Base-by-base conservation (phyloP, 2,797 vertebrate species). In the Spea hammondii region DNA sequence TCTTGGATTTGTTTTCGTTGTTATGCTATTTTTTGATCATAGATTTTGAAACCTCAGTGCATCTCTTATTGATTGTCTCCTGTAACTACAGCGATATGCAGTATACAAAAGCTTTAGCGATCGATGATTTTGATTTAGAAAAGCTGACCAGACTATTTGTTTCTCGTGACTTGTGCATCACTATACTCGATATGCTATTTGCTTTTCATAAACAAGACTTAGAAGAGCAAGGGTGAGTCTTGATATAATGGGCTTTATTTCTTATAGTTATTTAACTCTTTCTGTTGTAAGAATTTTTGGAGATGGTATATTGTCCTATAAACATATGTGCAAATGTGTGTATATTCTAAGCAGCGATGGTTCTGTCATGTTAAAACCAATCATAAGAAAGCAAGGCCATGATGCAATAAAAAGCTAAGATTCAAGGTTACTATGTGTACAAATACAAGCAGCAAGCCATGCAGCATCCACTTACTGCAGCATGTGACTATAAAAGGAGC, bases 181-280 rank as follows among this genome's bases (percentile, higher is more conserved):
- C 83, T 85, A 80, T 76, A 83, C 82, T 92, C 83, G 87, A 57
- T 66, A 84, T 84, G 88, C 86, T 88, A 65, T 79, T 72, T 78
- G 44, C 49, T 66, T 74, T 65, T 32, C 6, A 74, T 74, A 66
- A 74, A 74, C 49, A 65, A 65, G 72, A 17, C 44, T 46, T 66
- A 46, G 46, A 67, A 49, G 9, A 67, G 32, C 59, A 50, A 71
- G 7, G 50, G 13, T 14, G 62, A 78, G 17, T 14, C 4, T 65
- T 32, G 12, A 5, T 49, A 71, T 72, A 45, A 60, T 59, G 51
- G 57, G 13, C 65, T 67, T 48, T 48, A 32, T 32, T 32, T 32
- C 32, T 32, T 32, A 32, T 32, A 48, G 65, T 67, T 10, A 4
- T 67, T 49, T 13, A 6, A 17, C 5, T 7, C 14, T 14, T 14